These are phyloP conservation scores for Lytechinus variegatus DNA, from an alignment of 35 echinoderm and acorn worm genomes.

Conservation along the genomic window DNA sequence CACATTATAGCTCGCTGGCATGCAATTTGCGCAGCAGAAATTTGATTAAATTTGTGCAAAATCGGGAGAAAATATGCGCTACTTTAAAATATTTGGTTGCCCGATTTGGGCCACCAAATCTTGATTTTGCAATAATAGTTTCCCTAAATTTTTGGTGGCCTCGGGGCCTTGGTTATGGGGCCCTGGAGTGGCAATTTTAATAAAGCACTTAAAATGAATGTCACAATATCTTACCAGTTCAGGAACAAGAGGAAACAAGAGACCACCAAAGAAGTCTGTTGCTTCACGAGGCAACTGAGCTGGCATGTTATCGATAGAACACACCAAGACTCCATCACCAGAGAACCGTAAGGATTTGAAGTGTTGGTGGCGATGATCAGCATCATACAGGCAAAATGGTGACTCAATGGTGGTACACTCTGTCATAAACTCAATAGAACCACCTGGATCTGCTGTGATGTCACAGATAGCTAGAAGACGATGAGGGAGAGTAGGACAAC, in stretches of 20 bases:
- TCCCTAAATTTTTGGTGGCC: no score
- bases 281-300: constrained; percentile 93
- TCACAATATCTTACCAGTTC: constrained; percentile 74
- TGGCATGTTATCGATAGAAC: constrained; percentile 96
- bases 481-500: constrained; percentile 90
- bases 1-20: no score
- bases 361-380: constrained; percentile 92
- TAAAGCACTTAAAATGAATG: not conserved
- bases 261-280: constrained; percentile 93
- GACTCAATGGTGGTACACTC: constrained; percentile 90
- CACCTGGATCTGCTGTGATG: constrained; percentile 96
- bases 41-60: no score
- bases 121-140: no score
- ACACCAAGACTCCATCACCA: constrained; percentile 92
- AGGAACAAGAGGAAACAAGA: constrained; percentile 64
- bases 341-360: constrained; percentile 91
- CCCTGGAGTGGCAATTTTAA: no score
- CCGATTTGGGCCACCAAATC: no score
- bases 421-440: constrained; percentile 93
- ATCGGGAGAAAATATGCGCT: no score
- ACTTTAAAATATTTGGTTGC: no score
- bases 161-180: no score
- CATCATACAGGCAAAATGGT: constrained; percentile 83
- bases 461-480: constrained; percentile 95
- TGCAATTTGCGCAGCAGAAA: no score